A percentile compares a stretch with the other conserved stretches of the same genome.
phyloP scores from a whole-genome alignment of 1,140 invertebrate species.

The Drosophila cardini region DNA sequence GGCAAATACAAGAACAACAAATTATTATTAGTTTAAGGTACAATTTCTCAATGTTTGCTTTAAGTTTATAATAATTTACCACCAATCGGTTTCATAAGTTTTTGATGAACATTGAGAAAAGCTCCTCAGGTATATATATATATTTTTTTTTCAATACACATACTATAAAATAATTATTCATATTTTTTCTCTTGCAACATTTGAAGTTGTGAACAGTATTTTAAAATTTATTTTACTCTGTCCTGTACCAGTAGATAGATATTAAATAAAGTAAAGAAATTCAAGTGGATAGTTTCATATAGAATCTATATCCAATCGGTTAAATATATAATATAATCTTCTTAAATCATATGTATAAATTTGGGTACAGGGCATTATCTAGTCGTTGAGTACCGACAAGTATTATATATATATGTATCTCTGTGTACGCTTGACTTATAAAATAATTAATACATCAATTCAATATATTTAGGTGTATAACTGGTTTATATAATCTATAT shows the following conservation, averaged over 20 bases:
- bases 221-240: constrained; percentile 16
- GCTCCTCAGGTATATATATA: constrained; percentile 15
- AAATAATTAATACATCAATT: constrained; percentile 44
- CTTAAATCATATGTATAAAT: no score
- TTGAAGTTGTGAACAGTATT: constrained; percentile 38
- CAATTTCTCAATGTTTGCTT: constrained; percentile 8
- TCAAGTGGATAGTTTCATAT: neutral
- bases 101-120: constrained; percentile 14
- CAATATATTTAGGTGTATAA: constrained; percentile 23
- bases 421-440: constrained; percentile 34
- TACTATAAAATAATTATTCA: constrained; percentile 48
- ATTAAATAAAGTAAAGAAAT: no score
- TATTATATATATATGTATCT: constrained; percentile 9
- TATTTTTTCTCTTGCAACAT: constrained; percentile 25
- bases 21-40: constrained; percentile 11
- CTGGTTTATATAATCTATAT: constrained; percentile 10
- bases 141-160: constrained; percentile 48
- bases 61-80: neutral
- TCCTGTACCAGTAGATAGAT: constrained; percentile 14
- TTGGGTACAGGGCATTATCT: constrained; percentile 14
- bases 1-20: constrained; percentile 51
- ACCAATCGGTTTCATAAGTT: constrained; percentile 12
- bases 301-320: neutral
- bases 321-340: neutral
- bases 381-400: constrained; percentile 38